These are phyloP conservation scores for Drosophila paramelanica DNA, from an alignment of 2,888 invertebrate species.

Conservation along the genomic window DNA sequence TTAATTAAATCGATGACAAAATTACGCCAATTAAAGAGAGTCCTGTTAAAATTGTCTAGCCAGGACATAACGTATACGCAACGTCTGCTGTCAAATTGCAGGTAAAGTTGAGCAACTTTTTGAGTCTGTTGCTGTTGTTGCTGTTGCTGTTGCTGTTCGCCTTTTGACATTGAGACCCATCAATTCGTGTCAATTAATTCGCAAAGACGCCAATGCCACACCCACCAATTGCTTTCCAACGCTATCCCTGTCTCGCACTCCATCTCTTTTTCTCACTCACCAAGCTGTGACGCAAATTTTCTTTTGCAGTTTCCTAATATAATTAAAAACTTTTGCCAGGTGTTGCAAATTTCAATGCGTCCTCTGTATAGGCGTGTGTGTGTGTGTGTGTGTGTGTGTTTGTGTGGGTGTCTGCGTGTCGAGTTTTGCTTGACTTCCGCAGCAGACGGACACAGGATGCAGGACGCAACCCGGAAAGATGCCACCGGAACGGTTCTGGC, in stretches of 20 bases:
- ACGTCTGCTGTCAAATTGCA: constrained; percentile 73
- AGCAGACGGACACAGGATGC: constrained; percentile 50
- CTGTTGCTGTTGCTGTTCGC: constrained; percentile 47
- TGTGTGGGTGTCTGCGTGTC: constrained; percentile 30
- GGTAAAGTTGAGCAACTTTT: constrained; percentile 70
- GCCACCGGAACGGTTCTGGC: constrained; percentile 56
- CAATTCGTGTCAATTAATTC: constrained; percentile 83
- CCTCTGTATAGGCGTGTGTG: constrained; percentile 15
- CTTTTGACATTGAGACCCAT: constrained; percentile 82
- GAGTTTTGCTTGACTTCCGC: constrained; percentile 57
- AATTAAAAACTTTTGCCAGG: constrained; percentile 84
- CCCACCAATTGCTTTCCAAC: constrained; percentile 42
- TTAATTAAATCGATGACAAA: constrained; percentile 80
- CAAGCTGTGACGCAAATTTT: constrained; percentile 63
- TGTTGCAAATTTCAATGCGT: constrained; percentile 75
- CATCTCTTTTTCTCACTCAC: constrained; percentile 1
- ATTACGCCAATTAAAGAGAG: constrained; percentile 80
- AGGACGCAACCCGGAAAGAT: constrained; percentile 53
- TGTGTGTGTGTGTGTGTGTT: neutral
- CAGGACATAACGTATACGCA: constrained; percentile 63
- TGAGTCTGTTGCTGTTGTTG: constrained; percentile 32
- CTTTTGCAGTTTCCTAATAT: constrained; percentile 79
- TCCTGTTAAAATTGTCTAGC: constrained; percentile 76
- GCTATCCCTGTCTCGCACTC: neutral
- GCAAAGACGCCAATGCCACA: constrained; percentile 64